Percentiles rank a stretch among this genome's conserved stretches.
phyloP scores from a whole-genome alignment of 64 coral and sea anemone genomes.

The Platygyra sinensis region DNA sequence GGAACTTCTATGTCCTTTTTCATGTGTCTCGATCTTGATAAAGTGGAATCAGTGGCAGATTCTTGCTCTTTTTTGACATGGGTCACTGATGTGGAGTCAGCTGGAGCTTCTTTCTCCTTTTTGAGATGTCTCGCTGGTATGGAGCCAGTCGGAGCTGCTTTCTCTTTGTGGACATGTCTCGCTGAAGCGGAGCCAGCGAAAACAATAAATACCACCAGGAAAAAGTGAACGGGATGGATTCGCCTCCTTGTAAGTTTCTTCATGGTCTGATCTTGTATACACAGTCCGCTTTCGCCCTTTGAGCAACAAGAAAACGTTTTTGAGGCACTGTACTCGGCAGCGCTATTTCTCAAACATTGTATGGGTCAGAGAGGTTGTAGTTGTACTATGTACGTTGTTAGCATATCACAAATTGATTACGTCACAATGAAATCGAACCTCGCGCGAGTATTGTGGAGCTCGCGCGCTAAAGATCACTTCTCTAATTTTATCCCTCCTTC shows the following conservation, averaged over 20 bases:
- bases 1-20: neutral
- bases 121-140: neutral
- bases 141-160: too few species aligned
- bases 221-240: neutral
- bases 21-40: neutral
- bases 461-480: neutral
- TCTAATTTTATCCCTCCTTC: too few species aligned
- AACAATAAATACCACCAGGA: neutral
- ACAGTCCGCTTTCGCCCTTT: too few species aligned
- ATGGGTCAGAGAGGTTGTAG: neutral
- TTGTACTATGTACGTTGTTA: neutral
- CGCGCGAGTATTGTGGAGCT: neutral
- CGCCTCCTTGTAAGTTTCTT: neutral
- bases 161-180: neutral
- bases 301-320: neutral
- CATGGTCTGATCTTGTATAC: neutral
- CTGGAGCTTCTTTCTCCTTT: neutral
- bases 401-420: neutral
- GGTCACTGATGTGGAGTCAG: too few species aligned
- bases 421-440: slow-evolving; percentile 5
- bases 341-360: neutral
- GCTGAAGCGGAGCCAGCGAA: neutral
- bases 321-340: neutral
- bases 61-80: neutral
- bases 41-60: neutral